phyloP scores from a whole-genome alignment of 2,888 invertebrate genomes.

The Dryomyza anilis region DNA sequence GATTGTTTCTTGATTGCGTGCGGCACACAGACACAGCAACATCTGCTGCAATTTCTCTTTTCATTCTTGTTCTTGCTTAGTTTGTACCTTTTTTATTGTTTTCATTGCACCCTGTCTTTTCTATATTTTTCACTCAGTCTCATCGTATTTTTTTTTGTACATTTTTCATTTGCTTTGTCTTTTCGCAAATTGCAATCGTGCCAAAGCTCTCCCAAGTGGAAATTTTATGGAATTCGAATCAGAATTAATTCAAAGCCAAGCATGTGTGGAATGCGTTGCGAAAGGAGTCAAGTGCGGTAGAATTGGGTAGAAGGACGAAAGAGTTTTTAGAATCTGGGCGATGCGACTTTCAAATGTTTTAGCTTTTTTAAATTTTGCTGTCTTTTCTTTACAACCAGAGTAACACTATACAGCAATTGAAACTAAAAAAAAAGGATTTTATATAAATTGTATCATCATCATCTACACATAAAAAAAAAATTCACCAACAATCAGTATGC shows the following conservation, averaged over 20 bases:
- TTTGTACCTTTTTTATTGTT: constrained; percentile 42
- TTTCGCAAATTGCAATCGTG: constrained; percentile 49
- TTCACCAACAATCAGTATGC: too few species aligned
- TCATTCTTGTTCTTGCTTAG: neutral
- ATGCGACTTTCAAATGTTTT: too few species aligned
- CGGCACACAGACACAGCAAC: constrained; percentile 5
- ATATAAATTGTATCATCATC: too few species aligned
- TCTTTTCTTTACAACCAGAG: too few species aligned
- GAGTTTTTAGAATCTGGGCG: too few species aligned
- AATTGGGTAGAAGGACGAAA: too few species aligned
- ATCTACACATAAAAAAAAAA: too few species aligned
- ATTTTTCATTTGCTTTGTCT: too few species aligned
- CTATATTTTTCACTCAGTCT: constrained; percentile 11
- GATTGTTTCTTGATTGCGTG: constrained; percentile 54
- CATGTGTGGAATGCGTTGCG: neutral
- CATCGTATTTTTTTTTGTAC: constrained; percentile 32
- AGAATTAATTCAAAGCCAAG: constrained; percentile 26
- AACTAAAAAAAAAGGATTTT: too few species aligned
- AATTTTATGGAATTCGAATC: constrained; percentile 41
- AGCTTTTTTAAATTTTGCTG: too few species aligned
- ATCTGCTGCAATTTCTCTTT: constrained; percentile 18
- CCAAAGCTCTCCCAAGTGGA: constrained; percentile 58
- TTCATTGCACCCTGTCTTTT: constrained; percentile 25
- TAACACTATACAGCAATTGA: too few species aligned
- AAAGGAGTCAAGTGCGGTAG: neutral